These are phyloP conservation scores for Leptinotarsa tumamoca DNA, from an alignment of 2,888 invertebrate genomes.

Conservation along the genomic window DNA sequence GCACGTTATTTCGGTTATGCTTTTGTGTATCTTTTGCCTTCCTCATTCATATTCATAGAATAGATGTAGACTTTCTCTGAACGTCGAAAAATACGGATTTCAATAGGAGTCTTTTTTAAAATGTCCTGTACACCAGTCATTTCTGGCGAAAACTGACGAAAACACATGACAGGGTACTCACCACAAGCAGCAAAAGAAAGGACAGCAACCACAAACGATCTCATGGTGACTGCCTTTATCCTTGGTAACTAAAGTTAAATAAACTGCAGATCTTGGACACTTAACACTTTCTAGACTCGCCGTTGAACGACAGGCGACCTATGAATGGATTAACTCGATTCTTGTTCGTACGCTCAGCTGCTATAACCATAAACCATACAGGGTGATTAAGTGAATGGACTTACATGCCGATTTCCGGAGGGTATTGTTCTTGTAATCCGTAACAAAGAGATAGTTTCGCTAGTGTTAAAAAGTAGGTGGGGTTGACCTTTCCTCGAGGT, in stretches of 20 bases:
- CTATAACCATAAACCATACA: constrained; percentile 21
- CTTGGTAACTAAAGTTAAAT: constrained; percentile 58
- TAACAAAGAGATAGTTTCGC: constrained; percentile 21
- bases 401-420: constrained; percentile 1
- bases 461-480: constrained; percentile 17
- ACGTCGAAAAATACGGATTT: constrained; percentile 33
- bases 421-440: constrained; percentile 7
- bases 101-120: not conserved
- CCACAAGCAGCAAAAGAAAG: constrained; percentile 53
- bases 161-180: constrained; percentile 48
- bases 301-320: constrained; percentile 32
- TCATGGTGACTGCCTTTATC: constrained; percentile 62
- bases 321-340: constrained; percentile 39
- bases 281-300: constrained; percentile 59
- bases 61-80: too few relatives aligned
- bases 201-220: constrained; percentile 58
- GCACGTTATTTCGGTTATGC: not conserved
- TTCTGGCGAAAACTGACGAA: too few relatives aligned
- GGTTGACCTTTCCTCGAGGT: constrained; percentile 17
- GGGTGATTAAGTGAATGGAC: constrained; percentile 10
- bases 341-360: constrained; percentile 29
- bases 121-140: too few relatives aligned
- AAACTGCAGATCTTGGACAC: constrained; percentile 44
- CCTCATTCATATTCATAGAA: too few relatives aligned
- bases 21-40: too few relatives aligned